phyloP scores from a whole-genome alignment of 92 coral and sea anemone genomes.

The Parazoanthus darwini region DNA sequence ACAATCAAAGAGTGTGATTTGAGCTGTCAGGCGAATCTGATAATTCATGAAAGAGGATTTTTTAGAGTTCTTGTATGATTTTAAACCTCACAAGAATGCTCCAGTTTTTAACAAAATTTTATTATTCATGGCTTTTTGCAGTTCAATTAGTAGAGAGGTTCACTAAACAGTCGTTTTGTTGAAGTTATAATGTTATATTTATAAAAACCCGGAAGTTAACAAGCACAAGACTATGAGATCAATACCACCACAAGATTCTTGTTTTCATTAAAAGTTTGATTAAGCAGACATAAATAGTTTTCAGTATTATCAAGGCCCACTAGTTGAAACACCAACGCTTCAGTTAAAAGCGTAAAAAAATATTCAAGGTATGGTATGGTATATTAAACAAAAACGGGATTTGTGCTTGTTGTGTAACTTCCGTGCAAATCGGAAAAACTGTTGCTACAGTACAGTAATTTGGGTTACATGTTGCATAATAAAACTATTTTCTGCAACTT shows the following conservation, averaged over 20 bases:
- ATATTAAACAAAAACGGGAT: neutral
- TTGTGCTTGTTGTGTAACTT: neutral
- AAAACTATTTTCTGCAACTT: neutral
- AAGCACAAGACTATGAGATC: neutral
- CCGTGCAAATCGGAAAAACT: neutral
- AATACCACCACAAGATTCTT: no score
- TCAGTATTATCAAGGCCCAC: neutral
- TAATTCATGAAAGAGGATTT: neutral
- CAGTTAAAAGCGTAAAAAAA: neutral
- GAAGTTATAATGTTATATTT: no score
- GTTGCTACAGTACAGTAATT: neutral
- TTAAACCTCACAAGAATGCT: neutral
- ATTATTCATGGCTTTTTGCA: neutral
- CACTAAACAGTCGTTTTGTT: no score
- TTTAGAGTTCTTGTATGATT: neutral
- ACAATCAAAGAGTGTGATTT: constrained; percentile 8
- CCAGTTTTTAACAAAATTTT: no score
- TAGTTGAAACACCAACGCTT: neutral
- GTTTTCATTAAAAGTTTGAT: neutral
- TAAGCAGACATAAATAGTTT: neutral
- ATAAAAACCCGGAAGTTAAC: no score
- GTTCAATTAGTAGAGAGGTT: neutral
- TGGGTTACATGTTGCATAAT: neutral
- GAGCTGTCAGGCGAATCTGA: constrained; percentile 35
- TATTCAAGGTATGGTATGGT: neutral